phyloP scores from a whole-genome alignment of 1,140 invertebrate species.

The Zaprionus ornatus region DNA sequence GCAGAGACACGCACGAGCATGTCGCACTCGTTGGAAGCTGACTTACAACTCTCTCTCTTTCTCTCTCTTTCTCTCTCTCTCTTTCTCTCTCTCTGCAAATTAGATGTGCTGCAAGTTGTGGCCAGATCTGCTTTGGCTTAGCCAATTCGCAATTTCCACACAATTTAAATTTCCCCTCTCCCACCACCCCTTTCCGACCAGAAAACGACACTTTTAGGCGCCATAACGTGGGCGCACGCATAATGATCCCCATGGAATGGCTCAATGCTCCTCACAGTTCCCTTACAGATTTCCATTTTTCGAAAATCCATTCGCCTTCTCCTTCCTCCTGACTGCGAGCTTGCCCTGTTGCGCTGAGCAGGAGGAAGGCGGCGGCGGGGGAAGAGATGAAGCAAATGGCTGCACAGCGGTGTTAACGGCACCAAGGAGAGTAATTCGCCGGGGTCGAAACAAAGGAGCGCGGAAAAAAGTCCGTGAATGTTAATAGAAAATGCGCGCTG shows the following conservation, averaged over 20 bases:
- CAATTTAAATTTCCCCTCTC: neutral
- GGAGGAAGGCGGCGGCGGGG: neutral
- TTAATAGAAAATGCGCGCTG: constrained; percentile 73
- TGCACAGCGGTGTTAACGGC: constrained; percentile 74
- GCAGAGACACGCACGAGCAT: constrained; percentile 43
- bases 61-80: too few species aligned
- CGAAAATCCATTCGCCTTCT: constrained; percentile 58
- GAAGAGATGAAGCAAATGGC: constrained; percentile 12
- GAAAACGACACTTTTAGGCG: constrained; percentile 66
- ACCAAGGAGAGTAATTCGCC: constrained; percentile 76
- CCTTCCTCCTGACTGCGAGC: constrained; percentile 4
- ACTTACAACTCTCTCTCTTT: neutral
- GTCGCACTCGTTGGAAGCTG: neutral
- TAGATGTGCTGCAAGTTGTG: neutral
- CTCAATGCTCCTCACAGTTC: constrained; percentile 73
- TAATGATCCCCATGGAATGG: constrained; percentile 71
- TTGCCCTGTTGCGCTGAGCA: constrained; percentile 43
- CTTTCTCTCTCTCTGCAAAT: too few species aligned
- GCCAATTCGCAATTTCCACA: neutral
- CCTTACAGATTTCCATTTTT: constrained; percentile 70
- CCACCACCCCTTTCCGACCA: constrained; percentile 5
- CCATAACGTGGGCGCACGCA: constrained; percentile 75
- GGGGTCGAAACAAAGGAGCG: constrained; percentile 44
- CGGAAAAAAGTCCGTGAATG: constrained; percentile 47
- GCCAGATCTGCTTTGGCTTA: neutral